A percentile compares a stretch with the other conserved stretches of the same genome.
Evolutionary conservation across 2,888 invertebrate genomes (phyloP).

Genomic region (Platynereis dumerilii): DNA sequence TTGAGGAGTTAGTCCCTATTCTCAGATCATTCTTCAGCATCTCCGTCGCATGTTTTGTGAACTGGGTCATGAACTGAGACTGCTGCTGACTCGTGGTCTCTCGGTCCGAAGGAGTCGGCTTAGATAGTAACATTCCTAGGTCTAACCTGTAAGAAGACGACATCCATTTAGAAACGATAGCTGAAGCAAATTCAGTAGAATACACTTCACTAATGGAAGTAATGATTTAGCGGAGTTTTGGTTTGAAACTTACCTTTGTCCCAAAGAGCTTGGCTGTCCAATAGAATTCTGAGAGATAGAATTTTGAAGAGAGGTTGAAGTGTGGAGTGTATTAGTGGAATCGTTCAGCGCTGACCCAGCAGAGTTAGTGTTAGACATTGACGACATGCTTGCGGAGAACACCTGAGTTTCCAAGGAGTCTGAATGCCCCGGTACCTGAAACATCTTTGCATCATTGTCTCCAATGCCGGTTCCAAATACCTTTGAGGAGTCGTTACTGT

Average conservation of each 20-base stretch:
- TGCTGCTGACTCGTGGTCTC: slow-evolving; percentile 18
- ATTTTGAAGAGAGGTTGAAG: slow-evolving; percentile 15
- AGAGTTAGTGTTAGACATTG: slow-evolving; percentile 6
- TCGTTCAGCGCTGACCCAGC: slow-evolving; percentile 19
- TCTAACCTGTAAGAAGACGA: slow-evolving; percentile 46
- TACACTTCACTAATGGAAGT: no score
- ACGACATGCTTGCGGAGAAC: slow-evolving; percentile 18
- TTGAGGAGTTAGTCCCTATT: slow-evolving; percentile 42
- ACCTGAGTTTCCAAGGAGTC: slow-evolving; percentile 19
- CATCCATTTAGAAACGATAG: no score
- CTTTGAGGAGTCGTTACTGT: background rate
- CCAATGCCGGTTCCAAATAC: slow-evolving; percentile 11
- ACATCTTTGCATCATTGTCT: slow-evolving; percentile 29
- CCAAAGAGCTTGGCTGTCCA: slow-evolving; percentile 19
- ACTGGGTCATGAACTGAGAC: slow-evolving; percentile 45
- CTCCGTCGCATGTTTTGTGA: slow-evolving; percentile 66
- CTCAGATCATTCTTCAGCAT: slow-evolving; percentile 68
- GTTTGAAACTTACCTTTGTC: slow-evolving; percentile 18
- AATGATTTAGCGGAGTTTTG: no score
- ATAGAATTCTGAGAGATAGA: slow-evolving; percentile 22
- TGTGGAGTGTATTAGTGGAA: slow-evolving; percentile 13
- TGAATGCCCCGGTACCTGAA: slow-evolving; percentile 9
- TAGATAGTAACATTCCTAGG: slow-evolving; percentile 37
- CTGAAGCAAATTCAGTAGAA: no score
- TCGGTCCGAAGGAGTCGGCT: background rate